Percentiles rank a stretch among this genome's conserved stretches.
Evolutionary conservation across 2,797 vertebrate genomes (phyloP).

Genomic region (Limnodromus scolopaceus): DNA sequence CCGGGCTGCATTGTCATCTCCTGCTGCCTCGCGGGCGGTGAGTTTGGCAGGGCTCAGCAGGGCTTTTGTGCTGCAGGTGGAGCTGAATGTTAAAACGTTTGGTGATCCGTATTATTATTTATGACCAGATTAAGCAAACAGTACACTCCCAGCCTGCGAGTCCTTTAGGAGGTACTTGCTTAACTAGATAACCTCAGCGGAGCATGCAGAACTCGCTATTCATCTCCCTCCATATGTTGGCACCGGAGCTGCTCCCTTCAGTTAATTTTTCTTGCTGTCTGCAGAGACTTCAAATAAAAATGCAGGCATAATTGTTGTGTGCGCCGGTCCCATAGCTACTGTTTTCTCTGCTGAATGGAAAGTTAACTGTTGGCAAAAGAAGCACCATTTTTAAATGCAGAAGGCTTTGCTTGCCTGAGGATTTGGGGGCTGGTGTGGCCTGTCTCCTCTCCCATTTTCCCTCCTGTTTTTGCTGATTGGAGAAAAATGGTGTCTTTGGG

Average conservation of each 20-base stretch:
- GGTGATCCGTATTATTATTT: slow-evolving; percentile 36
- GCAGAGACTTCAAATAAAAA: slow-evolving; percentile 47
- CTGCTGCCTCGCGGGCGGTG: background rate
- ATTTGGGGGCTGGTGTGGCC: background rate
- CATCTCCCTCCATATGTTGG: slow-evolving; percentile 42
- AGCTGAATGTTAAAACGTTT: background rate
- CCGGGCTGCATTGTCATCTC: fast-evolving
- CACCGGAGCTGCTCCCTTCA: slow-evolving; percentile 32
- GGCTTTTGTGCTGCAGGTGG: background rate
- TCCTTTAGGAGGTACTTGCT: slow-evolving; percentile 45
- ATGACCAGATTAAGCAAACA: slow-evolving; percentile 9
- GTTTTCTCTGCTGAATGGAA: background rate
- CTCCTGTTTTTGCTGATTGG: background rate
- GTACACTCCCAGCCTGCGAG: background rate
- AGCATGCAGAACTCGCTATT: background rate
- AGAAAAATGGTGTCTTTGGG: fast-evolving
- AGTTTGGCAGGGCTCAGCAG: background rate
- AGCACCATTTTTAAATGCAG: background rate
- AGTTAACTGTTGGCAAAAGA: background rate
- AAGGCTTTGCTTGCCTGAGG: background rate
- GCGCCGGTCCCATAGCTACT: background rate
- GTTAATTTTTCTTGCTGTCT: slow-evolving; percentile 47
- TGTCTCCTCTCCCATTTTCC: fast-evolving
- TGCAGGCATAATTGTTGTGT: slow-evolving; percentile 9
- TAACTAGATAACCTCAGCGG: background rate